These are phyloP conservation scores for Zaprionus nigranus DNA, from an alignment of 1,140 invertebrate species.

Conservation along the genomic window DNA sequence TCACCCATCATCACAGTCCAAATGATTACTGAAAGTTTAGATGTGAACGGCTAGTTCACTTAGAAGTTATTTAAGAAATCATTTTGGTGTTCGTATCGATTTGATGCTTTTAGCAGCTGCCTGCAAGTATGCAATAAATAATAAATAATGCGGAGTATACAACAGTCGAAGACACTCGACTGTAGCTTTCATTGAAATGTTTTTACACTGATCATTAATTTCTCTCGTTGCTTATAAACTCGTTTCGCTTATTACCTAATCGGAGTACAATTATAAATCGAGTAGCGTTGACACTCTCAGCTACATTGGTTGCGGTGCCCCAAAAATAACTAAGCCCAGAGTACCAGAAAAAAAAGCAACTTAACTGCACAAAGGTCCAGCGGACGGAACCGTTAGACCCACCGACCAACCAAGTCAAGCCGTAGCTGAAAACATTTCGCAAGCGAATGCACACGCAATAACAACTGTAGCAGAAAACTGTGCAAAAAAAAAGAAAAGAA, in stretches of 20 bases:
- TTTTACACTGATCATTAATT: not conserved
- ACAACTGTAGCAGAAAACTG: slow-evolving; percentile 52
- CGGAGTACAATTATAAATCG: not conserved
- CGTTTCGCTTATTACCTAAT: slow-evolving; percentile 21
- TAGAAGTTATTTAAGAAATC: too few species aligned
- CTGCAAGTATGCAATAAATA: too few species aligned
- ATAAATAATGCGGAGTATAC: too few species aligned
- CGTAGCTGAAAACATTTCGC: slow-evolving; percentile 31
- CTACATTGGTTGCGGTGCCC: slow-evolving; percentile 1
- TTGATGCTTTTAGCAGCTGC: too few species aligned
- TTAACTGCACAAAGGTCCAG: slow-evolving; percentile 34
- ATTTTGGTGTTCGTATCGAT: too few species aligned
- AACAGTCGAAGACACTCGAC: too few species aligned
- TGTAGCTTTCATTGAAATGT: not conserved
- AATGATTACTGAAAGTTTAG: too few species aligned
- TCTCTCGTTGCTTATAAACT: not conserved
- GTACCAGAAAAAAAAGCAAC: not conserved
- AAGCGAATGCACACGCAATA: slow-evolving; percentile 52
- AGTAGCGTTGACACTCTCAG: slow-evolving; percentile 5
- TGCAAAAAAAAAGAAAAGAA: slow-evolving; percentile 25
- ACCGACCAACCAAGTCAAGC: slow-evolving; percentile 20
- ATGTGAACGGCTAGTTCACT: too few species aligned
- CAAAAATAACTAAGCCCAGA: not conserved
- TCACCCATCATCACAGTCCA: too few species aligned
- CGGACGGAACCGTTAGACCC: slow-evolving; percentile 32